Conservation (phyloP, 2,888 invertebrate genomes). For the Phytoseiulus persimilis region DNA sequence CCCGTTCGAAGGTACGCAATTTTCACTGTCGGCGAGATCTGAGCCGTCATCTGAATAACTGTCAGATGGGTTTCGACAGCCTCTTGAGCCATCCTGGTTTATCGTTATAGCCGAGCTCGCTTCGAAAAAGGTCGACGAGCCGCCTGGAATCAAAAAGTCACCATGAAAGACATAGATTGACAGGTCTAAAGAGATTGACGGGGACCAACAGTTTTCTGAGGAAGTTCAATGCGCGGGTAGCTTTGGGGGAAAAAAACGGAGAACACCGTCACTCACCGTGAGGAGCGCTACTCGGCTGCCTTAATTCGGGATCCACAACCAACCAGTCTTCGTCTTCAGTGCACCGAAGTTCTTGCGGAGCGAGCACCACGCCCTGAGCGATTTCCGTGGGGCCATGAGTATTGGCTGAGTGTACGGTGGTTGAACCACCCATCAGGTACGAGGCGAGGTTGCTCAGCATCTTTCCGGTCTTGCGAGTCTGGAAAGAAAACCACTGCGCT, state of each 20-base stretch:
- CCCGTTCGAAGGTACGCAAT: conserved; percentile 11
- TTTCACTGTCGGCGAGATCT: conserved; percentile 10
- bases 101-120: neutral
- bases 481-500: neutral
- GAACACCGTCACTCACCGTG: neutral
- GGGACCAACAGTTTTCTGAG: too few relatives aligned
- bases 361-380: conserved; percentile 29
- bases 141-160: neutral
- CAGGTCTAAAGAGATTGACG: too few relatives aligned
- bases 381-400: conserved; percentile 17
- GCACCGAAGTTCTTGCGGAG: conserved; percentile 36
- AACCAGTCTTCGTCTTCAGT: conserved; percentile 32
- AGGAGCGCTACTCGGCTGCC: neutral
- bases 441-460: conserved; percentile 35
- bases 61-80: neutral
- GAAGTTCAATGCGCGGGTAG: too few relatives aligned
- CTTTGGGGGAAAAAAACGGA: too few relatives aligned
- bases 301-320: conserved; percentile 18
- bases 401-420: conserved; percentile 18
- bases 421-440: conserved; percentile 34
- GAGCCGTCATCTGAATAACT: neutral
- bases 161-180: neutral
- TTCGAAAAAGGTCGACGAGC: neutral
- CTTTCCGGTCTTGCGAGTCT: neutral
- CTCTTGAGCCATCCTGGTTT: neutral